These are phyloP conservation scores for Lucinisca nassula DNA, from an alignment of 2,888 invertebrate genomes.

Conservation along the genomic window DNA sequence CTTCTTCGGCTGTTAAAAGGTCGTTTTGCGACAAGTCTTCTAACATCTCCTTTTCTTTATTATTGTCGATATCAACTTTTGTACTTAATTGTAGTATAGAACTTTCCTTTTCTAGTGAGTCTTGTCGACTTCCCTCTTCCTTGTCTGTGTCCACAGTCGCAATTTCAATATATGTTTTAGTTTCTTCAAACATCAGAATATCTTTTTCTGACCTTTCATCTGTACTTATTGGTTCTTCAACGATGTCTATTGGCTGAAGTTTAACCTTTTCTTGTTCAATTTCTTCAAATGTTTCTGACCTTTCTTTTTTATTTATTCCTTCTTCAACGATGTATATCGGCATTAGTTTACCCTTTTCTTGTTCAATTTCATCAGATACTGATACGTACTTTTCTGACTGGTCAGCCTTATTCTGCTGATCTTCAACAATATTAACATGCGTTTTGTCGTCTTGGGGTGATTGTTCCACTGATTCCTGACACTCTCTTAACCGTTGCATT, in stretches of 20 bases:
- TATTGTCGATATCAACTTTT: too few species aligned
- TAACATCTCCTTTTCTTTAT: too few species aligned
- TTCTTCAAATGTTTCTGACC: too few species aligned
- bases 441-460: neutral
- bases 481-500: neutral
- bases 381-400: neutral
- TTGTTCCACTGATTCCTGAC: neutral
- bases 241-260: too few species aligned
- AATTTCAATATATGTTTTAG: neutral
- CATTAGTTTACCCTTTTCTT: neutral
- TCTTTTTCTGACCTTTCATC: neutral
- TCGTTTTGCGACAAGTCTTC: neutral
- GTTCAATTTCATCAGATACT: neutral
- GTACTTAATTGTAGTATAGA: too few species aligned
- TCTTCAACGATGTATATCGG: too few species aligned
- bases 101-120: neutral
- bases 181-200: neutral
- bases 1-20: too few species aligned
- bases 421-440: neutral
- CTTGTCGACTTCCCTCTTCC: neutral
- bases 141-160: neutral
- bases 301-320: too few species aligned
- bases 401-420: neutral
- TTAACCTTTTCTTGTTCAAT: too few species aligned
- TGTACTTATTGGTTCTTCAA: neutral